These are phyloP conservation scores for Ganaspis sp. DNA, from an alignment of 1,140 invertebrate genomes.

Conservation along the genomic window DNA sequence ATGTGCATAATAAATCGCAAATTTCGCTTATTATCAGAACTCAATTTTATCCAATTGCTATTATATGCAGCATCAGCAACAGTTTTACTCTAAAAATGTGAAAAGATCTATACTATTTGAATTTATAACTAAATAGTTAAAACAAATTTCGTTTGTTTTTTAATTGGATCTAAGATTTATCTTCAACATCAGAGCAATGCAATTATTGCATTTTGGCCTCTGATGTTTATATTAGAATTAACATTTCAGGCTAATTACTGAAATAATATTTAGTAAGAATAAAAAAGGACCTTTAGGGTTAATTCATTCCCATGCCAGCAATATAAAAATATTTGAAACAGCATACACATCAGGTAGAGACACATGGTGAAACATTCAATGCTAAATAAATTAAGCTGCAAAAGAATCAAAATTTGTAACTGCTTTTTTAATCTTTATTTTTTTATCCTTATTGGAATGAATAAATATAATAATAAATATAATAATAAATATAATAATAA, in stretches of 20 bases:
- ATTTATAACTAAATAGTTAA: too few species aligned
- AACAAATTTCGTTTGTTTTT: neutral
- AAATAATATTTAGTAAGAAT: neutral
- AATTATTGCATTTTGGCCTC: too few species aligned
- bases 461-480: too few species aligned
- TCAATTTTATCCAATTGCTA: constrained; percentile 30
- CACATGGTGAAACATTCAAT: constrained; percentile 49
- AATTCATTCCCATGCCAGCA: constrained; percentile 64
- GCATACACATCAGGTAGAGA: constrained; percentile 56
- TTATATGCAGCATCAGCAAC: constrained; percentile 23
- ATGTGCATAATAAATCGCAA: constrained; percentile 40
- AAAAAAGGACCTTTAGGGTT: constrained; percentile 48
- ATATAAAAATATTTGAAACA: constrained; percentile 63
- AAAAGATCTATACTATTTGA: constrained; percentile 29
- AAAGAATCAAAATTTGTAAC: constrained; percentile 38
- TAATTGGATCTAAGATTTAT: neutral
- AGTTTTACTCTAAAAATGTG: constrained; percentile 38
- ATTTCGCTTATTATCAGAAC: neutral
- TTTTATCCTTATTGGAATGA: too few species aligned
- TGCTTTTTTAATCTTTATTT: too few species aligned
- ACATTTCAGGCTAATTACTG: neutral
- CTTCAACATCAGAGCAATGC: too few species aligned
- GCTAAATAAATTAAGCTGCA: constrained; percentile 49
- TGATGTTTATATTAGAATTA: neutral
- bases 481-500: too few species aligned